phyloP scores from a whole-genome alignment of 2,797 vertebrate species.

The Pteronotus mesoamericanus region DNA sequence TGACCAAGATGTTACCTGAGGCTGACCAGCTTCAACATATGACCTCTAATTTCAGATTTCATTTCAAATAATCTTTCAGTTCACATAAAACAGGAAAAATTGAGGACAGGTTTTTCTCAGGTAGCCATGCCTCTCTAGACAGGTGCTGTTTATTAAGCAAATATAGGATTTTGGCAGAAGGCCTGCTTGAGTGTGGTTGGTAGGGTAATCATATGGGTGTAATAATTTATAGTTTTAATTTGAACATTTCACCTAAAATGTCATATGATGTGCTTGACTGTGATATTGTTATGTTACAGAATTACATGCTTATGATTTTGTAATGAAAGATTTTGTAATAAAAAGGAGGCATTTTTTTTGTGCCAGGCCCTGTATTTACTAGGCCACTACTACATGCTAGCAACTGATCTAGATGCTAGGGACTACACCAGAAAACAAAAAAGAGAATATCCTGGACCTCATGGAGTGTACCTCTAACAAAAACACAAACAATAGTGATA shows the following conservation, averaged over 20 bases:
- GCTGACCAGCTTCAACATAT: background rate
- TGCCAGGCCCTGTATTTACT: background rate
- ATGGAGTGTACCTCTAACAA: background rate
- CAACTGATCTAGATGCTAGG: background rate
- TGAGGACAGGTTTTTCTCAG: background rate
- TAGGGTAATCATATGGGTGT: no score
- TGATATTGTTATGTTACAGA: no score
- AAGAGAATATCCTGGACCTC: background rate
- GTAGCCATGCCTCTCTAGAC: background rate
- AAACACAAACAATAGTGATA: background rate
- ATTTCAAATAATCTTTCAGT: slow-evolving; percentile 26
- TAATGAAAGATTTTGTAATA: no score
- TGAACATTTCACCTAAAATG: no score
- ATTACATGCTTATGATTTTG: no score
- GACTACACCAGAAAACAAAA: background rate
- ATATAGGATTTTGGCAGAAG: background rate
- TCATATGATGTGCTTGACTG: no score
- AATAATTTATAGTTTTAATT: no score
- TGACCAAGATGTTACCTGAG: background rate
- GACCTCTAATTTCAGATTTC: slow-evolving; percentile 1
- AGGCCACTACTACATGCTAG: background rate
- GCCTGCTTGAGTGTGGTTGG: no score
- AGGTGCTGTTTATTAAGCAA: background rate
- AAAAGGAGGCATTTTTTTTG: no score
- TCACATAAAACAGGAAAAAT: background rate